Evolutionary conservation across 1,140 invertebrate species (phyloP).

Genomic region (Tetramorium alpestre): DNA sequence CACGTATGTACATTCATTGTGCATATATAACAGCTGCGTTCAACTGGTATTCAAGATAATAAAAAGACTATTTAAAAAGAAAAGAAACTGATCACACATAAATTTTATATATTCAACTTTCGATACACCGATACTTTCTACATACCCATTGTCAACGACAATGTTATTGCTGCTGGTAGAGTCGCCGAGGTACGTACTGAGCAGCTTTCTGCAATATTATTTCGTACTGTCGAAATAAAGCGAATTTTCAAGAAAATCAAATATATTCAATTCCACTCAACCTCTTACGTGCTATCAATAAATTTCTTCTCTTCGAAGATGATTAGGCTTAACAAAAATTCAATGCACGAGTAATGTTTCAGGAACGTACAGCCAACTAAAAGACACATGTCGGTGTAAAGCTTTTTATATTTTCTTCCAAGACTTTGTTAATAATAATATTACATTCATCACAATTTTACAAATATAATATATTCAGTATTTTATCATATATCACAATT

Average conservation of each 20-base stretch:
- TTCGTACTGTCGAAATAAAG: constrained; percentile 75
- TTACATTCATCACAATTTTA: constrained; percentile 70
- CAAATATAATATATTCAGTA: constrained; percentile 66
- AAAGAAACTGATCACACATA: constrained; percentile 14
- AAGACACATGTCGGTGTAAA: constrained; percentile 20
- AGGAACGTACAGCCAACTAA: neutral
- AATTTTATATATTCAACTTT: constrained; percentile 46
- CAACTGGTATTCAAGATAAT: constrained; percentile 47
- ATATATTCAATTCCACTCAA: neutral
- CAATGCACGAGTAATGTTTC: neutral
- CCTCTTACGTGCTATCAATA: neutral
- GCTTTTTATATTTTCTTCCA: constrained; percentile 66
- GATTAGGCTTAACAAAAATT: neutral
- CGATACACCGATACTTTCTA: constrained; percentile 9
- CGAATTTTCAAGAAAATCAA: constrained; percentile 68
- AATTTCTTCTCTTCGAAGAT: neutral
- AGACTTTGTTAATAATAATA: constrained; percentile 61
- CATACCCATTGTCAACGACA: constrained; percentile 21
- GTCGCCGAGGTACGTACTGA: constrained; percentile 40
- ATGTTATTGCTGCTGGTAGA: constrained; percentile 64
- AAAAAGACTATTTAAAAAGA: constrained; percentile 30
- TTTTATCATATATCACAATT: constrained; percentile 73
- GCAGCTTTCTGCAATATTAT: constrained; percentile 63
- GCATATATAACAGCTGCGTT: constrained; percentile 43
- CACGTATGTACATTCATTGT: constrained; percentile 40